Evolutionary conservation across 2,797 vertebrate species (phyloP).

Genomic region (Pterois miles): DNA sequence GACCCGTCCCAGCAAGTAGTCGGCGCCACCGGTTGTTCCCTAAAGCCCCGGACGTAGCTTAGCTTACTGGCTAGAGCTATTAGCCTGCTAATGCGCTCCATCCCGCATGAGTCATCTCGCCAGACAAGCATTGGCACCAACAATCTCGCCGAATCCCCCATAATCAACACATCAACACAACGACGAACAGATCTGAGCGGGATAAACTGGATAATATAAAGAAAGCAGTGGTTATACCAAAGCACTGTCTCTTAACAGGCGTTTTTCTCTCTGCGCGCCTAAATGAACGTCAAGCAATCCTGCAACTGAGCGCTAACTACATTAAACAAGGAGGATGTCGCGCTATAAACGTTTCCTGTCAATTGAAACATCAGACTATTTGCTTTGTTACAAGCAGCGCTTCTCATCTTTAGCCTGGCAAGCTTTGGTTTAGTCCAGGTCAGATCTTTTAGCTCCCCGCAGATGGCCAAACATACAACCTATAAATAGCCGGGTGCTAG

Average conservation of each 20-base stretch:
- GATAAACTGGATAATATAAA: not conserved
- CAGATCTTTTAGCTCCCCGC: not conserved
- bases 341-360: not conserved
- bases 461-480: conserved; percentile 36
- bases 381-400: accelerated
- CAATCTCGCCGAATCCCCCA: accelerated
- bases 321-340: not conserved
- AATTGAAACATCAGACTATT: not conserved
- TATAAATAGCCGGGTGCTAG: conserved; percentile 73
- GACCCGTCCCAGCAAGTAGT: conserved; percentile 68
- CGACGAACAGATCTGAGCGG: accelerated
- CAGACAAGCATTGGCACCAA: conserved; percentile 27
- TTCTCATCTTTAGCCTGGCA: not conserved
- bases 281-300: conserved; percentile 56
- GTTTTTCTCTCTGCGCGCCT: conserved; percentile 69
- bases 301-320: conserved; percentile 33
- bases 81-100: conserved; percentile 67
- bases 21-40: conserved; percentile 58
- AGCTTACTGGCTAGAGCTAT: conserved; percentile 54
- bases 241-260: conserved; percentile 9
- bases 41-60: conserved; percentile 31
- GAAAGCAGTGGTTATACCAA: not conserved
- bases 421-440: not conserved
- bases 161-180: accelerated
- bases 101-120: conserved; percentile 73